Percentiles rank a stretch among this genome's conserved stretches.
phyloP scores from a whole-genome alignment of 2,888 invertebrate genomes.

The Ophioninae sp. region DNA sequence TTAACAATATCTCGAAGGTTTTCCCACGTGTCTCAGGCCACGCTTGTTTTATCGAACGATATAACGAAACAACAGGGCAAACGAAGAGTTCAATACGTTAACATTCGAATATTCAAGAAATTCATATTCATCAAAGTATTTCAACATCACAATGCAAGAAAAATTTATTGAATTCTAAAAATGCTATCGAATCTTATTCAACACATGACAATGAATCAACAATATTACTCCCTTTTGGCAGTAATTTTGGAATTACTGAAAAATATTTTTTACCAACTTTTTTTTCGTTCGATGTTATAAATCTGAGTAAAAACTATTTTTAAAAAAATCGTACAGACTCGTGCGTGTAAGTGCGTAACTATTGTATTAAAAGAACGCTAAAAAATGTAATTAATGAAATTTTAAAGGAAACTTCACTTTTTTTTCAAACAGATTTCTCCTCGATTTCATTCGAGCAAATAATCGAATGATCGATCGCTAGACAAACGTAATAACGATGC shows the following conservation, averaged over 20 bases:
- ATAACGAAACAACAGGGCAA: not conserved
- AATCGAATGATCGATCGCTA: conserved; percentile 23
- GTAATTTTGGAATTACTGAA: not conserved
- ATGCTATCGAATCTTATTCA: too few species aligned
- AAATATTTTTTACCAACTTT: not conserved
- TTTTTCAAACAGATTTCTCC: not conserved
- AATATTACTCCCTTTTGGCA: not conserved
- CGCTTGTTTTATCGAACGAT: not conserved
- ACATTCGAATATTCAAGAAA: not conserved
- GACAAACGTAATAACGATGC: conserved; percentile 40
- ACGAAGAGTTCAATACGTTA: not conserved
- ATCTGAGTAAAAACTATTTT: not conserved
- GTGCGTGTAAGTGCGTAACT: not conserved
- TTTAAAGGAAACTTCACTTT: not conserved
- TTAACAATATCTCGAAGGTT: not conserved
- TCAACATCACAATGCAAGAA: not conserved
- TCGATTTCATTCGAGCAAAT: conserved; percentile 1
- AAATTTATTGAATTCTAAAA: not conserved
- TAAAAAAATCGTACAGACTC: not conserved
- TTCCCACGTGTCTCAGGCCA: not conserved
- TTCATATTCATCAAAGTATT: not conserved
- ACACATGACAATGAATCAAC: not conserved
- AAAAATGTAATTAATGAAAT: not conserved
- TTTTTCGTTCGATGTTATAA: not conserved
- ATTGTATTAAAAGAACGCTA: not conserved